Conservation (phyloP, 1,140 invertebrate genomes). For the Pogonognathellus flavescens region DNA sequence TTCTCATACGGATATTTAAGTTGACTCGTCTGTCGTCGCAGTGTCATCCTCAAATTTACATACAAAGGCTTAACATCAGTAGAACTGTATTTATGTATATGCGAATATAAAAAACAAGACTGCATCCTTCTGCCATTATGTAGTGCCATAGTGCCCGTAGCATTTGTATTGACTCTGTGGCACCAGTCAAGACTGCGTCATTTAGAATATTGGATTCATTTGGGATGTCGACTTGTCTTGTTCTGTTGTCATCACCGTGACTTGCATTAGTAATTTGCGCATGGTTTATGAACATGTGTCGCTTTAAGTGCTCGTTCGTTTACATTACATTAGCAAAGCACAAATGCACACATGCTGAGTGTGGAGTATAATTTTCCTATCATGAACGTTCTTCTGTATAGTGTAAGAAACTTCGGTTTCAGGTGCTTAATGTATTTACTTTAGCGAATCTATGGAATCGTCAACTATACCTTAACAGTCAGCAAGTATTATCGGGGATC, state of each 20-base stretch:
- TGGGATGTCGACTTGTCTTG: conserved; percentile 25
- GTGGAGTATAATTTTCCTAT: not conserved
- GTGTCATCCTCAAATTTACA: conserved; percentile 30
- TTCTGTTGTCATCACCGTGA: conserved; percentile 37
- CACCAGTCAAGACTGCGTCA: not conserved
- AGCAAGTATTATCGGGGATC: not conserved
- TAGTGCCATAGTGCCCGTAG: no score
- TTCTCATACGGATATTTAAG: conserved; percentile 20
- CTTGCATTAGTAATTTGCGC: conserved; percentile 44
- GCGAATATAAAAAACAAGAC: no score
- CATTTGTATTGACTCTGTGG: no score
- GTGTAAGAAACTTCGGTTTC: not conserved
- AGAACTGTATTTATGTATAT: not conserved
- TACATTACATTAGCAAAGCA: conserved; percentile 33
- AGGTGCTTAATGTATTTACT: no score
- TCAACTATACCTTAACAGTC: not conserved
- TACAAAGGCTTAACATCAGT: not conserved
- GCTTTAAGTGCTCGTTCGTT: conserved; percentile 31
- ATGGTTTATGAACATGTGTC: conserved; percentile 48
- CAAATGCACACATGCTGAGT: conserved; percentile 22
- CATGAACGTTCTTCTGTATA: not conserved
- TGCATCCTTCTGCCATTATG: no score
- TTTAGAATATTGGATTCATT: conserved; percentile 33
- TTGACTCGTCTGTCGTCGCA: conserved; percentile 37
- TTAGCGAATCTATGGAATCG: no score